Conservation (phyloP, 2,888 invertebrate genomes). For the Magallana nippona region DNA sequence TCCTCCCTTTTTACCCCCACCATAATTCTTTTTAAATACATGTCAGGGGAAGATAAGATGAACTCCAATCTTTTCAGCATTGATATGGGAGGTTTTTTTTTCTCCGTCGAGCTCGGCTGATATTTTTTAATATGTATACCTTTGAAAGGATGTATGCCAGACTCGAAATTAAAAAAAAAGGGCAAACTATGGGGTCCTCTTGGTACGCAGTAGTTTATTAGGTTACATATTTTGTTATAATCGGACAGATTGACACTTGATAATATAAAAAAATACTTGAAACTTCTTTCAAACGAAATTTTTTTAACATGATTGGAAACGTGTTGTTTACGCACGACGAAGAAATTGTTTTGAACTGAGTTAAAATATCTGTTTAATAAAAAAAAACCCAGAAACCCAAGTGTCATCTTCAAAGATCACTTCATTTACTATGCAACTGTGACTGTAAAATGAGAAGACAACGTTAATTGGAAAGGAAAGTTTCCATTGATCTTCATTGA, state of each 20-base stretch:
- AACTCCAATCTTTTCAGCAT: neutral
- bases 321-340: neutral
- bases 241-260: neutral
- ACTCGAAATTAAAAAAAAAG: neutral
- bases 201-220: constrained; percentile 8
- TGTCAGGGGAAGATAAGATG: constrained; percentile 3
- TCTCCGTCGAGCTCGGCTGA: neutral
- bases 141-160: constrained; percentile 18
- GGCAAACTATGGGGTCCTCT: neutral
- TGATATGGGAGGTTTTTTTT: neutral
- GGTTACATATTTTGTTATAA: neutral
- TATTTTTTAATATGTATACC: neutral
- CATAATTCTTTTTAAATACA: constrained; percentile 8
- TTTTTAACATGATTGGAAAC: neutral
- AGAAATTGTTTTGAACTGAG: neutral
- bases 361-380: neutral
- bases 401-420: neutral
- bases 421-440: too few relatives aligned
- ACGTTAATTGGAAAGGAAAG: too few relatives aligned
- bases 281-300: neutral
- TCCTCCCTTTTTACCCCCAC: constrained; percentile 2
- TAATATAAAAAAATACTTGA: neutral
- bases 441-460: neutral
- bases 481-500: neutral
- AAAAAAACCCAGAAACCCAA: neutral